Evolutionary conservation across 2,797 vertebrate species (phyloP), one percentile per base, ranked within the genome.

Genomic region (Myripristis jacobus): DNA sequence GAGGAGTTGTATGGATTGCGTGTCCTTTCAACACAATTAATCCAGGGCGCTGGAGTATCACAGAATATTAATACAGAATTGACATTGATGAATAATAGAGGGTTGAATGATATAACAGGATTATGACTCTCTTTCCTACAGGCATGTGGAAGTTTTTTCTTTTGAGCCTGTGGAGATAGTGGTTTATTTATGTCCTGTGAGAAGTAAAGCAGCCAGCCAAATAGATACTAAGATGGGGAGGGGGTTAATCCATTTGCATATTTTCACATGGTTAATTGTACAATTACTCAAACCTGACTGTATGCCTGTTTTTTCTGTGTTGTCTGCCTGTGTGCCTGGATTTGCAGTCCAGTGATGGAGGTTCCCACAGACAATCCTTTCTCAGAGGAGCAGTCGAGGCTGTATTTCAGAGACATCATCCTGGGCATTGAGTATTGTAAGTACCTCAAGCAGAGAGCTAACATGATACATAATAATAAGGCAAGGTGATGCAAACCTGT

Each of bases 341-440:
- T 81, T 54, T 61, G 59, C 57, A 99, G 98, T 64, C 96, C 96
- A 0, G 96, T 99, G 79, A 98, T 99, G 97, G 98, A 99, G 77
- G 97, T 99, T 4, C 98, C 98, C 3, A 92, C 95, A 3, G 95
- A 97, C 22, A 87, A 77, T 60, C 95, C 95, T 21, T 95, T 98
- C 85, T 89, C 94, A 0, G 97, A 98, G 87, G 95, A 97, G 53
- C 96, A 97, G 90, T 95, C 96, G 4, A 93, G 96, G 43, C 81
- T 94, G 46, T 97, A 97, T 92, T 96, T 99, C 89, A 92, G 96
- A 90, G 98, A 99, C 75, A 91, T 99, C 50, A 94, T 99, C 81
- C 91, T 99, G 83, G 98, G 98, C 77, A 98, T 98, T 0, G 97
- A 99, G 86, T 99, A 99, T 90, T 70, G 98, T 99, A 88, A 98